Percentiles rank a stretch among this genome's conserved stretches.
Conservation (phyloP, 2,888 invertebrate species). For the Mechanitis mazaeus region DNA sequence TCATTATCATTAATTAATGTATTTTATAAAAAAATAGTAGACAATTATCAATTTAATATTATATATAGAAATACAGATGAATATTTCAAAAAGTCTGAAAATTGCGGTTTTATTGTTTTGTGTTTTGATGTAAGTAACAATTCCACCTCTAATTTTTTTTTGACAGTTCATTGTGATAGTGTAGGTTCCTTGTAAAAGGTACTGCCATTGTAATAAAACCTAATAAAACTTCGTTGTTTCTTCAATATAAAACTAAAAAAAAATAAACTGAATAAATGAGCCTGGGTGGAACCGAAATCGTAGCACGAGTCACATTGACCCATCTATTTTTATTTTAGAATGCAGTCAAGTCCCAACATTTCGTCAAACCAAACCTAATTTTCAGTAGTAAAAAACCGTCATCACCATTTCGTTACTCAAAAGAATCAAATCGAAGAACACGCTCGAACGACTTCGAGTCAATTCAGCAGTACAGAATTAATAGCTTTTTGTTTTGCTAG, state of each 20-base stretch:
- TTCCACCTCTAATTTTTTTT: too few relatives aligned
- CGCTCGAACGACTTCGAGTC: slow-evolving; percentile 20
- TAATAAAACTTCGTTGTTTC: slow-evolving; percentile 41
- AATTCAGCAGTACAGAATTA: slow-evolving; percentile 32
- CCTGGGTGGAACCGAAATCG: slow-evolving; percentile 51
- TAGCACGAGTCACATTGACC: slow-evolving; percentile 72
- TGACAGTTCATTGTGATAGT: too few relatives aligned
- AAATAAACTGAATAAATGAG: slow-evolving; percentile 37
- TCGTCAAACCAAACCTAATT: slow-evolving; percentile 54
- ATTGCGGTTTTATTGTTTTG: too few relatives aligned
- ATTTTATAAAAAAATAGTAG: too few relatives aligned
- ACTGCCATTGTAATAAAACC: neutral
- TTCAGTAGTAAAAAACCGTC: slow-evolving; percentile 22
- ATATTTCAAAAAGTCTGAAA: too few relatives aligned
- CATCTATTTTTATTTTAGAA: slow-evolving; percentile 61
- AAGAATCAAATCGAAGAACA: slow-evolving; percentile 26
- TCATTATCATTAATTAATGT: too few relatives aligned
- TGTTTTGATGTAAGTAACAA: too few relatives aligned
- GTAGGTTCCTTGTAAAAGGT: too few relatives aligned
- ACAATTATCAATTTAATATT: too few relatives aligned
- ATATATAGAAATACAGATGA: too few relatives aligned
- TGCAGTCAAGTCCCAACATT: slow-evolving; percentile 50
- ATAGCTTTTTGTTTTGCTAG: slow-evolving; percentile 17
- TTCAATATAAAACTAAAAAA: slow-evolving; percentile 44
- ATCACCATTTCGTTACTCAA: slow-evolving; percentile 19